These are phyloP conservation scores for Melanotaenia trifasciata DNA, from an alignment of 2,797 vertebrate genomes.

Conservation along the genomic window DNA sequence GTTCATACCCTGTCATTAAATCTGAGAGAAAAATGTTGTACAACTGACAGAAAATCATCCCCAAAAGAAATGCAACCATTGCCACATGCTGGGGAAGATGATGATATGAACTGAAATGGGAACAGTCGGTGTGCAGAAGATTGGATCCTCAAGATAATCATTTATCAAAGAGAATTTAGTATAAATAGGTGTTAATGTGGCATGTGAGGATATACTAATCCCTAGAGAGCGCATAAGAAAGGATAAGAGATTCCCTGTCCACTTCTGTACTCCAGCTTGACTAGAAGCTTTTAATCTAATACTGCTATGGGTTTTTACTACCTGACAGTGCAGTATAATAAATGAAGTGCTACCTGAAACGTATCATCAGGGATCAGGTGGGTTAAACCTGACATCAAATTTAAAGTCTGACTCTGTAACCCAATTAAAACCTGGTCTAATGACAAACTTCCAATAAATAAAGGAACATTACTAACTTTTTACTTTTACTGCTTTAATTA, in stretches of 20 bases:
- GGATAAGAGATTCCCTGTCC: background rate
- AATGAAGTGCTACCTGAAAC: background rate
- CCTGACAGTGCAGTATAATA: background rate
- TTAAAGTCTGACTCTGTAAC: background rate
- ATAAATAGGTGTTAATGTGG: background rate
- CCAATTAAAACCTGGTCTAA: conserved; percentile 4
- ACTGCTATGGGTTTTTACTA: background rate
- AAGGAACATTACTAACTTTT: background rate
- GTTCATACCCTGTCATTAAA: background rate
- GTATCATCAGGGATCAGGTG: background rate
- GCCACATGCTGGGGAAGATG: background rate
- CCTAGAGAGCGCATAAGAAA: background rate
- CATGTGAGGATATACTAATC: background rate
- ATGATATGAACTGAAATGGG: conserved; percentile 5
- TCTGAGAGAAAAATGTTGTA: background rate
- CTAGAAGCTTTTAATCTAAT: background rate
- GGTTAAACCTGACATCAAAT: background rate
- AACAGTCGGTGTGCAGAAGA: conserved; percentile 6
- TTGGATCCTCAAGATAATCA: background rate
- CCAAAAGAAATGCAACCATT: background rate
- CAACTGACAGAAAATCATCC: conserved; percentile 14
- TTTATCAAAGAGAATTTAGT: background rate
- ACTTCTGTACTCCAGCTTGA: background rate
- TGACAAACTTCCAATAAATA: background rate
- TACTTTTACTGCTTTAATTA: background rate